Evolutionary conservation across 2,113 vertebrate genomes (phyloP).

Genomic region (Chaetorhynchus papuensis): DNA sequence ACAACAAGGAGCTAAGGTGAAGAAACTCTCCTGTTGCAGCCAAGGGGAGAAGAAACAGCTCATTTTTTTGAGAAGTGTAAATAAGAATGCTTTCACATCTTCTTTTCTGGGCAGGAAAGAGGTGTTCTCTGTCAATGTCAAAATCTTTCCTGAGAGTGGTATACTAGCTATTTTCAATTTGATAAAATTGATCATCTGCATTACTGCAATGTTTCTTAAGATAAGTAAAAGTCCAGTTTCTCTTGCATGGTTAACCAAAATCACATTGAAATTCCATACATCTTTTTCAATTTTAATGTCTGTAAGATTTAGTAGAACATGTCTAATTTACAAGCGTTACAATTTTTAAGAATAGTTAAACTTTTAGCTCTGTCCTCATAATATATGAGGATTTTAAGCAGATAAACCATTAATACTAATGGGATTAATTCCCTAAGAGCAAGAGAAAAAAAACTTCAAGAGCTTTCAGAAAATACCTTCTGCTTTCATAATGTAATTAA

Average conservation of each 20-base stretch:
- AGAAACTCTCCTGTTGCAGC: background rate
- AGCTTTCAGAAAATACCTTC: background rate
- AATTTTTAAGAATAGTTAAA: background rate
- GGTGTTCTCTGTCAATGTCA: background rate
- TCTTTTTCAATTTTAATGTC: background rate
- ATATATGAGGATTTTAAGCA: background rate
- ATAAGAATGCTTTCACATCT: background rate
- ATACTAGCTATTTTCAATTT: background rate
- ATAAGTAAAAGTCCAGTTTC: background rate
- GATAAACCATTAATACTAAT: conserved; percentile 25
- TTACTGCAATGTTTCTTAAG: background rate
- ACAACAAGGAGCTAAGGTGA: background rate
- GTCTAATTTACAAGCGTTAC: background rate
- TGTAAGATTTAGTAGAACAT: background rate
- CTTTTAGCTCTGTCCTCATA: background rate
- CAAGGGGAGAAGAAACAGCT: background rate
- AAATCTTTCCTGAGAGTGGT: background rate
- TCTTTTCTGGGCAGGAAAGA: background rate
- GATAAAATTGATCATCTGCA: background rate
- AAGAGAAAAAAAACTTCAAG: background rate
- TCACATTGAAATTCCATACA: background rate
- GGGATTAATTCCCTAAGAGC: background rate
- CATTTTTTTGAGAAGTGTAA: background rate
- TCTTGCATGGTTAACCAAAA: background rate
- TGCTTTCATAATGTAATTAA: background rate